These are phyloP conservation scores for Enteromius trimaculatus DNA, from an alignment of 2,797 vertebrate species.

Conservation along the genomic window DNA sequence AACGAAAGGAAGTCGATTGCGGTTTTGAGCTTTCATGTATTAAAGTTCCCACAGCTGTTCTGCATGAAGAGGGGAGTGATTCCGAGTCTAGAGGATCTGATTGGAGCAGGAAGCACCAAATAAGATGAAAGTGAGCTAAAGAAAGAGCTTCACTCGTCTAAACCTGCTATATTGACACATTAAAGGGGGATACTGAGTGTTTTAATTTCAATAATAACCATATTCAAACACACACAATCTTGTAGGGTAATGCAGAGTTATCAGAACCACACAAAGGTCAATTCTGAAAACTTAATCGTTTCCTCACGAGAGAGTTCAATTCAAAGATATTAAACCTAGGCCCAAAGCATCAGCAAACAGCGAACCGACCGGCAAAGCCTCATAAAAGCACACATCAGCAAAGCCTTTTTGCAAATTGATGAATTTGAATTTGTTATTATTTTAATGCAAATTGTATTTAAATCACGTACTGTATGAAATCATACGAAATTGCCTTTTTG, in stretches of 20 bases:
- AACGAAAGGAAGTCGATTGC: slow-evolving; percentile 81
- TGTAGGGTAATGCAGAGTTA: not conserved
- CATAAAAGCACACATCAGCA: no score
- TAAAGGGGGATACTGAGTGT: not conserved
- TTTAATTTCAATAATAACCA: not conserved
- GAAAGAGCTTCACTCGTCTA: not conserved
- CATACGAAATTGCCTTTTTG: no score
- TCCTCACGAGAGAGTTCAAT: not conserved
- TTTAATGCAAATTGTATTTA: not conserved
- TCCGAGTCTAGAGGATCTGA: slow-evolving; percentile 76
- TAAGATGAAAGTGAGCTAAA: slow-evolving; percentile 50
- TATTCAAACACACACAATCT: not conserved
- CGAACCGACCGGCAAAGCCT: not conserved
- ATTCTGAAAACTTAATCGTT: not conserved
- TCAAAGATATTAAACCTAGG: not conserved
- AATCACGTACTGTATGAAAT: not conserved
- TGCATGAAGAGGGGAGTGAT: slow-evolving; percentile 79
- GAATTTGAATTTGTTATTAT: not conserved
- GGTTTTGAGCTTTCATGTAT: slow-evolving; percentile 83
- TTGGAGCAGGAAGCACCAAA: slow-evolving; percentile 61
- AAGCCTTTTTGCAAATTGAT: not conserved
- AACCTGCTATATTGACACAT: slow-evolving; percentile 22
- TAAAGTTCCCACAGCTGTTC: slow-evolving; percentile 84
- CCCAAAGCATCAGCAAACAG: not conserved
- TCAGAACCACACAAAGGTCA: not conserved